These are phyloP conservation scores for Desmophyllum pertusum DNA, from an alignment of 92 coral and sea anemone genomes.

Conservation along the genomic window DNA sequence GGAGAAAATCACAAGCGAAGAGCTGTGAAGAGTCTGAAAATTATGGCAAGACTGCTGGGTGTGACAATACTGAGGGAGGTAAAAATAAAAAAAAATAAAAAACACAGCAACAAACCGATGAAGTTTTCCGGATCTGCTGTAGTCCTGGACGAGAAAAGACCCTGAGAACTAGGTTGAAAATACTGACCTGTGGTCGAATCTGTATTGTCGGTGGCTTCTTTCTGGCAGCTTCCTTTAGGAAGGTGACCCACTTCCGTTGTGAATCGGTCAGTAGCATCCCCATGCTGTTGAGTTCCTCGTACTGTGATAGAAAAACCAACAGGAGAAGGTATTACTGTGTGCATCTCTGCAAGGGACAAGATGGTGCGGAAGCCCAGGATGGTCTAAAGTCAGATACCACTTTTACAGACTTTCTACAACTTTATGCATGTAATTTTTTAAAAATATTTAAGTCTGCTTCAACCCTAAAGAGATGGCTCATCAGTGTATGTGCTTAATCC, in stretches of 20 bases:
- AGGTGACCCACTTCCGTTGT: conserved; percentile 87
- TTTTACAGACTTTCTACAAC: background rate
- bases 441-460: too few species aligned
- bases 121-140: too few species aligned
- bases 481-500: too few species aligned
- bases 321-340: background rate
- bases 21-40: too few species aligned
- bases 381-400: background rate
- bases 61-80: too few species aligned
- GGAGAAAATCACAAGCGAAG: too few species aligned
- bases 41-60: too few species aligned
- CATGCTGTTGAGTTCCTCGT: conserved; percentile 86
- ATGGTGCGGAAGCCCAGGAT: background rate
- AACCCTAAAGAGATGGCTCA: too few species aligned
- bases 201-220: conserved; percentile 74
- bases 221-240: conserved; percentile 80
- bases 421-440: background rate
- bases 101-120: too few species aligned
- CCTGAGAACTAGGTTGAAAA: too few species aligned
- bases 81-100: background rate
- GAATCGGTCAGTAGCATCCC: conserved; percentile 91
- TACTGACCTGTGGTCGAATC: conserved; percentile 77
- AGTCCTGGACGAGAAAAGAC: too few species aligned
- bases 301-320: conserved; percentile 46
- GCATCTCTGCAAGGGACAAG: background rate